phyloP scores from a whole-genome alignment of 2,888 invertebrate genomes.

The Hemistola chrysoprasaria region DNA sequence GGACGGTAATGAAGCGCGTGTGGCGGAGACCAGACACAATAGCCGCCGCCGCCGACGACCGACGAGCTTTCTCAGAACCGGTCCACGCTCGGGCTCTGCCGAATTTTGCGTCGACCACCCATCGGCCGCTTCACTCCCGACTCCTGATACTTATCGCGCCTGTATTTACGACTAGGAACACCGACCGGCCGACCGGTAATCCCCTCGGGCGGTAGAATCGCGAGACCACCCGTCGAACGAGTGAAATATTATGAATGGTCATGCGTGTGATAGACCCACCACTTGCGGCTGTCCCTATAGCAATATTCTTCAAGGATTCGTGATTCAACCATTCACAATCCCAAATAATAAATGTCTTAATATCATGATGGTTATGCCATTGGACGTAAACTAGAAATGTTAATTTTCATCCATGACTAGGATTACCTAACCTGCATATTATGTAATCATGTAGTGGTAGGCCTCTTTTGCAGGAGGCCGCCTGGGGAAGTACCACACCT shows the following conservation, averaged over 20 bases:
- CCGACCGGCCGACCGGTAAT: constrained; percentile 49
- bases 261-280: constrained; percentile 35
- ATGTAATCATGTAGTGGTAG: too few relatives aligned
- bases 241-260: constrained; percentile 35
- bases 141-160: constrained; percentile 73
- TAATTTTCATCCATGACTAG: too few relatives aligned
- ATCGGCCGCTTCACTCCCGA: constrained; percentile 54
- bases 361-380: too few relatives aligned
- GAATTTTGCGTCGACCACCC: constrained; percentile 80
- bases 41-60: constrained; percentile 59
- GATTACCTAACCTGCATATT: too few relatives aligned
- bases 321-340: too few relatives aligned
- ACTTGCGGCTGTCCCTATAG: constrained; percentile 28
- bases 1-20: constrained; percentile 67
- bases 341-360: too few relatives aligned
- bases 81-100: constrained; percentile 58
- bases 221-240: constrained; percentile 55
- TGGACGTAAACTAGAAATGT: too few relatives aligned
- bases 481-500: too few relatives aligned
- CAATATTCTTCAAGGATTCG: not conserved
- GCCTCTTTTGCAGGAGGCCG: too few relatives aligned
- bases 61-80: constrained; percentile 75
- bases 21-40: constrained; percentile 75
- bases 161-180: constrained; percentile 75
- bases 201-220: constrained; percentile 50